Evolutionary conservation across 2,113 vertebrate genomes (phyloP).

Genomic region (Clinocottus analis): DNA sequence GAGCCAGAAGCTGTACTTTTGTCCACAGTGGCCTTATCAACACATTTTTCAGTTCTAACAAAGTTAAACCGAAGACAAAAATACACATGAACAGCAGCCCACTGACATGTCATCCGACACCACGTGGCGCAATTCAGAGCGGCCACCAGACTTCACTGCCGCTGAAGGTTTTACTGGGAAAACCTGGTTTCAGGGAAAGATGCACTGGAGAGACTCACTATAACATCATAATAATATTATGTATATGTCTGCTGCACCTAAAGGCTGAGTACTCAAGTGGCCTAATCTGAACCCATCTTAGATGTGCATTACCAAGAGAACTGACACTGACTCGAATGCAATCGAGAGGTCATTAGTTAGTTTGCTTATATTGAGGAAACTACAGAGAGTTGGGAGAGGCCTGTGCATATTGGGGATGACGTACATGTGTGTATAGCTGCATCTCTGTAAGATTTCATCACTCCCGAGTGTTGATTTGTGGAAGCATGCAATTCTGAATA

Average conservation of each 20-base stretch:
- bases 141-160: conserved; percentile 52
- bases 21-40: background rate
- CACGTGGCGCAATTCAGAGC: conserved; percentile 39
- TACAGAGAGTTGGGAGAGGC: background rate
- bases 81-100: conserved; percentile 22
- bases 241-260: background rate
- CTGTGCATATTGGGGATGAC: background rate
- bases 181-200: conserved; percentile 1
- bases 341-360: conserved; percentile 8
- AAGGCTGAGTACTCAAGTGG: conserved; percentile 7
- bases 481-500: background rate
- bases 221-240: background rate
- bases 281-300: conserved; percentile 5
- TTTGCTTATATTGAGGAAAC: background rate
- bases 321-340: conserved; percentile 1
- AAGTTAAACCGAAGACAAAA: background rate
- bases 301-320: conserved; percentile 6
- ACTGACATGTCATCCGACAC: conserved; percentile 61
- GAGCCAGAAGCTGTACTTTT: background rate
- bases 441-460: background rate
- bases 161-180: conserved; percentile 26
- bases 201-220: background rate
- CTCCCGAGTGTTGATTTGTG: background rate
- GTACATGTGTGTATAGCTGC: background rate
- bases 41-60: background rate